These are phyloP conservation scores for Ciconia stormi DNA, from an alignment of 2,113 vertebrate species.

Conservation along the genomic window DNA sequence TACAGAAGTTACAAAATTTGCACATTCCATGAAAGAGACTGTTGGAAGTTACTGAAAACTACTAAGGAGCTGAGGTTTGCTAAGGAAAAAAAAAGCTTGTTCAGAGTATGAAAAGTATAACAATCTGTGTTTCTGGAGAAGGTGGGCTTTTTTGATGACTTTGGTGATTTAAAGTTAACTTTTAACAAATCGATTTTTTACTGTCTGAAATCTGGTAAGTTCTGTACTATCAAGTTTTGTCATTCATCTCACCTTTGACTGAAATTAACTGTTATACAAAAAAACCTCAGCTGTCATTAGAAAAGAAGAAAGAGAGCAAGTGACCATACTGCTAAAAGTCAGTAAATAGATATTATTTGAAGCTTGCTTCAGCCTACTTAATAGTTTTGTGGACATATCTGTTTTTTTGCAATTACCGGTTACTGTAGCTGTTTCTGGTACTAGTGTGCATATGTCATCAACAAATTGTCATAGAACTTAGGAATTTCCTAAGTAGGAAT, in stretches of 20 bases:
- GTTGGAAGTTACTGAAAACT: neutral
- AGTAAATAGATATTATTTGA: neutral
- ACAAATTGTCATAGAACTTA: neutral
- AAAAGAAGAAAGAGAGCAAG: neutral
- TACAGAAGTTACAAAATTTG: neutral
- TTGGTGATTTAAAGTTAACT: neutral
- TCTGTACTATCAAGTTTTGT: neutral
- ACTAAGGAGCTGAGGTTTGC: neutral
- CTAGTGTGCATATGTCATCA: neutral
- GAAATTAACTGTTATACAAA: neutral
- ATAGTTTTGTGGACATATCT: neutral
- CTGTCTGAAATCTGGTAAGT: neutral
- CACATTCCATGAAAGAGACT: neutral
- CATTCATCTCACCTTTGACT: neutral
- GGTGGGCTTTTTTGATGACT: fast-evolving
- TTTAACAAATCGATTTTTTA: neutral
- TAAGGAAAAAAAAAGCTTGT: neutral
- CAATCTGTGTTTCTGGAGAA: neutral
- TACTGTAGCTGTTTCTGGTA: neutral
- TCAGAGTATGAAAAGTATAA: neutral
- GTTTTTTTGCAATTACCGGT: neutral
- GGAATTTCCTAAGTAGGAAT: neutral
- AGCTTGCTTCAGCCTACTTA: neutral
- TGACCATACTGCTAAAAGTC: neutral
- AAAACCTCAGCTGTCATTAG: neutral